A percentile compares a stretch with the other conserved stretches of the same genome.
phyloP scores from a whole-genome alignment of 2,888 invertebrate species.

The Lypha dubia region DNA sequence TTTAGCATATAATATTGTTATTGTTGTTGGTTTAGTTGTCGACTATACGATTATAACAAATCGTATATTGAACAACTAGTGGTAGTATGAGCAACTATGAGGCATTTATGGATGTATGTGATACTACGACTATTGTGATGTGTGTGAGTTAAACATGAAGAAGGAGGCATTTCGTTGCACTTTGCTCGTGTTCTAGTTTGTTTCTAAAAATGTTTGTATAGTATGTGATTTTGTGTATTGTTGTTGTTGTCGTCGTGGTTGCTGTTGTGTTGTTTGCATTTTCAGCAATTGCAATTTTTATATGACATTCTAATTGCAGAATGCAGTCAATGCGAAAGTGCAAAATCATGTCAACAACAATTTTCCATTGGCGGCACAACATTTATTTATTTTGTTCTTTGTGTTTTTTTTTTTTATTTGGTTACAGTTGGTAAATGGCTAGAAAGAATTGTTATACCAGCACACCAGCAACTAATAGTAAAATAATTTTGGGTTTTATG shows the following conservation, averaged over 20 bases:
- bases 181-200: constrained; percentile 69
- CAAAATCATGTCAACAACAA: constrained; percentile 84
- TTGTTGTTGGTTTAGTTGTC: constrained; percentile 10
- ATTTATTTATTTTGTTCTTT: constrained; percentile 75
- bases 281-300: constrained; percentile 72
- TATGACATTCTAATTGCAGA: constrained; percentile 84
- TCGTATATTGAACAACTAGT: constrained; percentile 4
- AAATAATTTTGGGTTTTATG: constrained; percentile 53
- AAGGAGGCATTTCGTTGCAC: constrained; percentile 59
- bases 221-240: no score
- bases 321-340: constrained; percentile 84
- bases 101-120: neutral
- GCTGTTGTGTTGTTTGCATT: constrained; percentile 30
- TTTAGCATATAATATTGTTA: constrained; percentile 18
- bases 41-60: constrained; percentile 31
- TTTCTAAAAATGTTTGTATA: constrained; percentile 22
- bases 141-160: constrained; percentile 34
- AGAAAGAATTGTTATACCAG: constrained; percentile 75
- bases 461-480: constrained; percentile 54
- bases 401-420: constrained; percentile 38
- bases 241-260: constrained; percentile 18
- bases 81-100: neutral
- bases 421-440: constrained; percentile 76
- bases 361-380: constrained; percentile 77
- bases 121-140: constrained; percentile 16